Percentiles rank a stretch among this genome's conserved stretches.
These are phyloP conservation scores for Monochamus alternatus DNA, from an alignment of 2,888 invertebrate species.

Conservation along the genomic window DNA sequence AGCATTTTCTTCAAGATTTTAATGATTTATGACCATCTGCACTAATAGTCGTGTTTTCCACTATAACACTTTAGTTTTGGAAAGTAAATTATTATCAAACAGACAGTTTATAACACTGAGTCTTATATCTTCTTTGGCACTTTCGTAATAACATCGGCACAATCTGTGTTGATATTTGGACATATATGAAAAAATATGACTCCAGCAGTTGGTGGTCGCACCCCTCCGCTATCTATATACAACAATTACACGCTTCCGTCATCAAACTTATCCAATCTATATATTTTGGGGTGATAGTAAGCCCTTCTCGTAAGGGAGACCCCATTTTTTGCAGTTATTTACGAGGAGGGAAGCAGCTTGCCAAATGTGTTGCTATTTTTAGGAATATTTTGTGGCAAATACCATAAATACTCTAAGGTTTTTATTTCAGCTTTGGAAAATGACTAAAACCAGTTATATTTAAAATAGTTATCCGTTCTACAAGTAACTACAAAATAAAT, in stretches of 20 bases:
- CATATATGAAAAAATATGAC: slow-evolving; percentile 45
- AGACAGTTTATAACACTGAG: no score
- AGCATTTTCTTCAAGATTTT: no score
- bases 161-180: background rate
- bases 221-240: slow-evolving; percentile 40
- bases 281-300: slow-evolving; percentile 47
- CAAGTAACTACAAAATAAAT: no score
- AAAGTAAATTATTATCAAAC: no score
- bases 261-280: slow-evolving; percentile 50
- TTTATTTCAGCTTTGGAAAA: no score
- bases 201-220: slow-evolving; percentile 38
- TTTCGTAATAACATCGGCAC: background rate
- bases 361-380: slow-evolving; percentile 16
- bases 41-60: no score
- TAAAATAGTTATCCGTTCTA: no score
- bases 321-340: slow-evolving; percentile 23
- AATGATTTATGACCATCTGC: no score
- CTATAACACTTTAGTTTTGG: no score
- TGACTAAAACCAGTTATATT: no score
- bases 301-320: slow-evolving; percentile 35
- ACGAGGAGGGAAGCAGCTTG: slow-evolving; percentile 6
- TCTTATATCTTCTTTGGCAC: no score
- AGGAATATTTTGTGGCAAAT: slow-evolving; percentile 2
- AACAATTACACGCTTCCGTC: slow-evolving; percentile 50
- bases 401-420: background rate